Base-by-base conservation (phyloP, 1,140 invertebrate genomes). In the Habropoda laboriosa region DNA sequence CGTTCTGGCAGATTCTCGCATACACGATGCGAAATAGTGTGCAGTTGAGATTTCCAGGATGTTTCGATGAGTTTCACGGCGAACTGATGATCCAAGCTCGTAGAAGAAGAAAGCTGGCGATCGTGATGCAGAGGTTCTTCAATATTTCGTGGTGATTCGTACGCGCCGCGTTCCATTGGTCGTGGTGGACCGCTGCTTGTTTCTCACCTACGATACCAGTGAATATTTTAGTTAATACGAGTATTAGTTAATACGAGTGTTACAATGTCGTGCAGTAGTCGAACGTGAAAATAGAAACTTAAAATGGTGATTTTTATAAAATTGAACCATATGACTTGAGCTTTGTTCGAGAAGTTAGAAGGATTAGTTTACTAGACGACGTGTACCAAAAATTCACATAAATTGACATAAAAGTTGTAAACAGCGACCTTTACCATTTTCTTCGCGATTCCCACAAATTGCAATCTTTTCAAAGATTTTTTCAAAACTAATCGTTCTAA, bases 151-250 rank as follows among this genome's bases (percentile, higher is more conserved):
- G 78, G 60, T 71, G 75, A 57, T 88, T 83, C 10, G 81, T 83
- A 49, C 24, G 71, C 8, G 88, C 90, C 21, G 89, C 60, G 58
- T 92, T 92, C 92, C 92, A 92, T 70, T 92, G 91, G 81, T 93
- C 92, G 64, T 93, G 91, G 83, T 93, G 90, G 73, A 93, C 91
- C 7, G 92, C 92, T 30, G 92, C 92, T 75, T 93, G 92, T 71
- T 92, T 93, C 51, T 93, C 92, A 61, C 91, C 92, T 93, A 80
- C 3, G 1, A 68, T 0, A 0, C 32, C 24, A 38, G 27, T 53
- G 5, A 24, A 38, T 27, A 40, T 35, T 66, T 49, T n/a, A 66
- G 7, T 47, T 0, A 30, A 30, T 27, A 55, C 27, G 7, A 27
- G 13, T 16, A 12, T 55, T 45, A 45, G 16, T 45, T 16, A 13